Conservation (phyloP, 2,888 invertebrate genomes). For the Vandiemenella viatica region DNA sequence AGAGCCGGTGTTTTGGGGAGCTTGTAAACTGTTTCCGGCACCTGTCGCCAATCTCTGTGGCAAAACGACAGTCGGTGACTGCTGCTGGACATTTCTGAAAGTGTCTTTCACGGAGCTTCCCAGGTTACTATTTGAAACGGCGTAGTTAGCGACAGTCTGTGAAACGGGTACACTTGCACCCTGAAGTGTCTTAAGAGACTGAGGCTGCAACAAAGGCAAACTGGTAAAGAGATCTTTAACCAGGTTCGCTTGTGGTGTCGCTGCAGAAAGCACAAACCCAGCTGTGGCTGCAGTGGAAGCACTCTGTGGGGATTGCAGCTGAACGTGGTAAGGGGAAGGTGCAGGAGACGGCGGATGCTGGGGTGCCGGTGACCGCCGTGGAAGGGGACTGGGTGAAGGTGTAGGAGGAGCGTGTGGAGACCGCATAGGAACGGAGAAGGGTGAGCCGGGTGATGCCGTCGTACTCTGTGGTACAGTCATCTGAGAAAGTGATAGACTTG, state of each 20-base stretch:
- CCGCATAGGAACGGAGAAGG: slow-evolving; percentile 13
- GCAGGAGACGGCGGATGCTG: slow-evolving; percentile 14
- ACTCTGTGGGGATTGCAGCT: slow-evolving; percentile 13
- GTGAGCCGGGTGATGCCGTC: slow-evolving; percentile 12
- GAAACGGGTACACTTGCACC: neutral
- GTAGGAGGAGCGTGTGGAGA: slow-evolving; percentile 16
- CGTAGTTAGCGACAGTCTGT: slow-evolving; percentile 5
- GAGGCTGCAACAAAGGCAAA: neutral
- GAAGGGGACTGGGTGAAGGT: slow-evolving; percentile 14
- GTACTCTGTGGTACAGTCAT: slow-evolving; percentile 5
- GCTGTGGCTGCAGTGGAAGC: slow-evolving; percentile 2
- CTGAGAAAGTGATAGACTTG: slow-evolving; percentile 6
- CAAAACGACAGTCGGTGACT: neutral
- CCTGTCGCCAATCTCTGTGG: neutral
- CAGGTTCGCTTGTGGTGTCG: neutral
- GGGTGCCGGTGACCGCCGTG: slow-evolving; percentile 13
- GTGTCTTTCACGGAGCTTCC: slow-evolving; percentile 6
- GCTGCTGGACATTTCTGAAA: slow-evolving; percentile 5
- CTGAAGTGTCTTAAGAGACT: neutral
- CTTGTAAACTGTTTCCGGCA: neutral
- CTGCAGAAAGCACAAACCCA: neutral
- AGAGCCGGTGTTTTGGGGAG: neutral
- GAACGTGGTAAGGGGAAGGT: slow-evolving; percentile 11
- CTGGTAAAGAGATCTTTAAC: slow-evolving; percentile 5
- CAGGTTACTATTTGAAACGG: slow-evolving; percentile 2